Conservation (phyloP, 2,888 invertebrate species). For the Harpalus rufipes region DNA sequence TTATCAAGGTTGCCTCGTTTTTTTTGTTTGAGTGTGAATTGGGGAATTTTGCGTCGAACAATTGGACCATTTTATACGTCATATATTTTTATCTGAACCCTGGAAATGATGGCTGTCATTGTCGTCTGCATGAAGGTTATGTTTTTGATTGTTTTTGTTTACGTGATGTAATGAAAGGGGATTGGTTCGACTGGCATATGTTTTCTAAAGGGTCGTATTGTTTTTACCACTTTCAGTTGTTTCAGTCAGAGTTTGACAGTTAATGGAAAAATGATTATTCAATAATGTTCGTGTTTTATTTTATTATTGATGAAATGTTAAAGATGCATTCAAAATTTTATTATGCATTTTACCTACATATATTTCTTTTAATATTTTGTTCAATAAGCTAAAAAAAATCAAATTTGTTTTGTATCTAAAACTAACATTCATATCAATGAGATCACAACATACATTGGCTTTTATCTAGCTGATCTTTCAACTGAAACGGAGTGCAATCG, state of each 20-base stretch:
- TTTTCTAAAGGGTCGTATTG: not conserved
- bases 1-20: slow-evolving; percentile 47
- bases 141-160: slow-evolving; percentile 41
- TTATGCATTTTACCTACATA: too few relatives aligned
- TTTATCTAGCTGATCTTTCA: slow-evolving; percentile 5
- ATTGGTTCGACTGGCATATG: not conserved
- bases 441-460: slow-evolving; percentile 29
- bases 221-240: not conserved
- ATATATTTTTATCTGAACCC: slow-evolving; percentile 46
- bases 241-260: not conserved
- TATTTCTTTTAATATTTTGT: too few relatives aligned
- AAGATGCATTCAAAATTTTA: too few relatives aligned
- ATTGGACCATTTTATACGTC: slow-evolving; percentile 30
- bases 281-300: too few relatives aligned
- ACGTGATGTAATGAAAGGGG: slow-evolving; percentile 9
- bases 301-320: too few relatives aligned
- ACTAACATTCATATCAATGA: slow-evolving; percentile 21
- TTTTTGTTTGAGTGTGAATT: slow-evolving; percentile 33
- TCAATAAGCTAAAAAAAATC: too few relatives aligned
- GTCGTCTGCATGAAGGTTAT: slow-evolving; percentile 19
- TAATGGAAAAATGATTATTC: too few relatives aligned
- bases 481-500: slow-evolving; percentile 19
- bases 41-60: slow-evolving; percentile 17
- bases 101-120: slow-evolving; percentile 35
- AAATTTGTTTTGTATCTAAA: not conserved